These are phyloP conservation scores for Diadophis punctatus DNA, from an alignment of 2,113 vertebrate species.

Conservation along the genomic window DNA sequence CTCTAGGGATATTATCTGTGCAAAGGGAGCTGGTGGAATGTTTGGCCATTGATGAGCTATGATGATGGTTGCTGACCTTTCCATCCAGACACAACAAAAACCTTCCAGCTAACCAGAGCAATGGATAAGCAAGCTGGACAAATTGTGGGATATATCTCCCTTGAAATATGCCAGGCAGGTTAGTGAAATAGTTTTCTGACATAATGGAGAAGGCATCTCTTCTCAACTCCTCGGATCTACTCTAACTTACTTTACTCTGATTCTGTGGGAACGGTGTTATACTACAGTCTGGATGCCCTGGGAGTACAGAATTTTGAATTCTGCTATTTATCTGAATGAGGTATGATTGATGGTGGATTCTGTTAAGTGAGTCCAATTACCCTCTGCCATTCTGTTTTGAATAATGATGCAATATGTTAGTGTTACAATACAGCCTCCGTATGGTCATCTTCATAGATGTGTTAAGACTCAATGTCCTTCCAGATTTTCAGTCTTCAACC, in stretches of 20 bases:
- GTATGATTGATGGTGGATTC: not conserved
- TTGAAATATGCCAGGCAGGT: not conserved
- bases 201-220: not conserved
- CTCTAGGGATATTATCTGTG: not conserved
- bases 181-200: not conserved
- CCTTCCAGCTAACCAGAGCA: not conserved
- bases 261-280: conserved; percentile 1
- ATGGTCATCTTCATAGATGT: not conserved
- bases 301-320: not conserved
- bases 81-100: not conserved
- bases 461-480: conserved; percentile 10
- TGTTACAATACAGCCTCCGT: not conserved
- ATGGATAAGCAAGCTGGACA: not conserved
- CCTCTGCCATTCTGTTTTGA: not conserved
- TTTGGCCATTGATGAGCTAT: not conserved
- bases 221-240: not conserved
- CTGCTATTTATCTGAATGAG: not conserved
- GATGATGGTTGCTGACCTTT: not conserved
- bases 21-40: not conserved
- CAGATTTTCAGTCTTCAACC: conserved; percentile 1
- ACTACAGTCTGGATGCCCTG: not conserved
- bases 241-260: not conserved
- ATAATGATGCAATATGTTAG: not conserved
- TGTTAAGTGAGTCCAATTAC: not conserved
- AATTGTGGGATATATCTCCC: not conserved